Evolutionary conservation across 2,797 vertebrate species (phyloP).

Genomic region (Takifugu ocellatus): DNA sequence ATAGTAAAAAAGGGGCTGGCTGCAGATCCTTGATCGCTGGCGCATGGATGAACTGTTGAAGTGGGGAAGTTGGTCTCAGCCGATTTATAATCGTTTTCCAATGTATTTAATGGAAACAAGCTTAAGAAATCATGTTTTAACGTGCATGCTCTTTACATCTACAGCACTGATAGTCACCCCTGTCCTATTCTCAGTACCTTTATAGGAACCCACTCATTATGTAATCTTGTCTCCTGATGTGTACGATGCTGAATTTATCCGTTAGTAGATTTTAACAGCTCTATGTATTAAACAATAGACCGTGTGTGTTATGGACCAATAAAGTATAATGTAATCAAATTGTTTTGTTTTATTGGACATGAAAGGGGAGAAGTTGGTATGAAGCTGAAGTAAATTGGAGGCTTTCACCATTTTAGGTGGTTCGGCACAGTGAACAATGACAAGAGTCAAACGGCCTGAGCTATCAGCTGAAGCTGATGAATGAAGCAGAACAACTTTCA

Average conservation of each 20-base stretch:
- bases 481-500: too few relatives aligned
- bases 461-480: too few relatives aligned
- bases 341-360: too few relatives aligned
- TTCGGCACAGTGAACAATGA: too few relatives aligned
- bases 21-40: conserved; percentile 49
- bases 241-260: conserved; percentile 14
- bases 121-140: too few relatives aligned
- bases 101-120: conserved; percentile 9
- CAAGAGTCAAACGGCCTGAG: too few relatives aligned
- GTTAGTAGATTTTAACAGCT: not conserved
- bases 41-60: not conserved
- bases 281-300: not conserved
- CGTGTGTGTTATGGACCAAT: conserved; percentile 29
- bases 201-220: conserved; percentile 32
- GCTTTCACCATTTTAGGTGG: too few relatives aligned
- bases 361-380: too few relatives aligned
- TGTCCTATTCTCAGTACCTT: conserved; percentile 18
- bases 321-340: too few relatives aligned
- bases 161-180: too few relatives aligned
- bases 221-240: conserved; percentile 11
- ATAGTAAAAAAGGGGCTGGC: conserved; percentile 65
- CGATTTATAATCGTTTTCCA: conserved; percentile 17
- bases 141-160: too few relatives aligned
- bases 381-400: too few relatives aligned
- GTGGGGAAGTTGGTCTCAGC: conserved; percentile 7